Conservation (phyloP, 2,797 vertebrate genomes). For the Megaceryle alcyon region DNA sequence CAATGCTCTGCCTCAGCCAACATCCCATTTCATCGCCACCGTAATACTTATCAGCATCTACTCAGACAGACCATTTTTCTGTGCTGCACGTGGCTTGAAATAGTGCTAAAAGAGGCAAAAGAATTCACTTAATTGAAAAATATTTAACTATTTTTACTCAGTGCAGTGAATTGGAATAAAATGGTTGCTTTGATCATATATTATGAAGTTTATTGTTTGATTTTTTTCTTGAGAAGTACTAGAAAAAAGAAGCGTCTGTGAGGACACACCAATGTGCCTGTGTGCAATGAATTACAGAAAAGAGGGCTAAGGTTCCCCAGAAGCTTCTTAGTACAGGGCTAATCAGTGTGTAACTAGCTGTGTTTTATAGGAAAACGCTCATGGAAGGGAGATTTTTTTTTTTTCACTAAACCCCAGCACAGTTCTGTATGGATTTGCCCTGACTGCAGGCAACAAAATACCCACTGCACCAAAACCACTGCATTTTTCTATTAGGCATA, state of each 20-base stretch:
- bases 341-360: not conserved
- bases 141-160: constrained; percentile 10
- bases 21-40: not conserved
- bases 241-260: not conserved
- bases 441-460: not conserved
- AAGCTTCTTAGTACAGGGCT: not conserved
- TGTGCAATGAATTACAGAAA: not conserved
- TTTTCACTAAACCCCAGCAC: not conserved
- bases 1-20: not conserved
- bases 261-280: not conserved
- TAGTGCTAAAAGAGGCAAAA: not conserved
- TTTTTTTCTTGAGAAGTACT: constrained; percentile 30
- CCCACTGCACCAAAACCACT: not conserved
- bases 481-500: not conserved
- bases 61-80: not conserved
- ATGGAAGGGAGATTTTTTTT: not conserved
- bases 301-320: not conserved
- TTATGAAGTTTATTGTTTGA: not conserved
- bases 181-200: not conserved
- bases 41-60: not conserved
- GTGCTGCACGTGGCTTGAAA: not conserved
- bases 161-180: constrained; percentile 11
- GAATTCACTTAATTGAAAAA: not conserved
- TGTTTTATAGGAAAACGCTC: not conserved
- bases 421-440: not conserved